Evolutionary conservation across 2,113 vertebrate genomes (phyloP), one percentile per base, ranked within the genome.

Genomic region (Etheostoma cragini): DNA sequence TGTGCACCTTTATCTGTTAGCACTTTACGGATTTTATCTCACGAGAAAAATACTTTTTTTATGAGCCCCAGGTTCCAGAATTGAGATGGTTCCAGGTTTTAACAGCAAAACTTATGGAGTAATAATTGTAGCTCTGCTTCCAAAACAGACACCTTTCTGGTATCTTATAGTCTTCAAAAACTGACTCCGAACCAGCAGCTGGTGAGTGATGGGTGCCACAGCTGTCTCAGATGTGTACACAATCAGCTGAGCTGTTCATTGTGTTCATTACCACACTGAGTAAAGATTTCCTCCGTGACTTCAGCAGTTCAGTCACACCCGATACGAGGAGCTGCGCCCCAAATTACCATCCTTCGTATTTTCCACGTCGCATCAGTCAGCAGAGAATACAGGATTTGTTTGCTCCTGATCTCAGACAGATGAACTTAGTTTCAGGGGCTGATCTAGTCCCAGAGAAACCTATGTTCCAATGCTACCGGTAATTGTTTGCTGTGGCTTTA

Each of bases 121-220:
- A 67, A n/a, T 47, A 5, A 14, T 49, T 42, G 42, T 19, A 8
- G 12, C 19, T 47, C 47, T 47, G 63, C 63, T 26, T 50, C 64
- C 19, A 8, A 26, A 16, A 11, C 56, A 61, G 45, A n/a, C 70
- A 16, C 24, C 22, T 30, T 30, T 7, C 24, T n/a, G 17, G 6
- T 15, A 22, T 72, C 45, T 38, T 4, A 2, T 3, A 13, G 5
- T 60, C 56, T 50, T 5, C 3, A 11, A 22, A 21, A 24, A 50
- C 26, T 5, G 49, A 56, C 64, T 75, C 56, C 63, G 53, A 52
- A 49, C 56, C 58, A 62, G 64, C 75, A 76, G 75, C 71, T 58
- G 53, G 42, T 57, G 61, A 38, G 21, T 24, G 15, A 42, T 67
- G 46, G 50, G 30, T n/a, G 52, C 13, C 21, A 35, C 38, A n/a